Evolutionary conservation across 1,140 invertebrate genomes (phyloP), one percentile per base, ranked within the genome.

Genomic region (Tetramorium alpestre): DNA sequence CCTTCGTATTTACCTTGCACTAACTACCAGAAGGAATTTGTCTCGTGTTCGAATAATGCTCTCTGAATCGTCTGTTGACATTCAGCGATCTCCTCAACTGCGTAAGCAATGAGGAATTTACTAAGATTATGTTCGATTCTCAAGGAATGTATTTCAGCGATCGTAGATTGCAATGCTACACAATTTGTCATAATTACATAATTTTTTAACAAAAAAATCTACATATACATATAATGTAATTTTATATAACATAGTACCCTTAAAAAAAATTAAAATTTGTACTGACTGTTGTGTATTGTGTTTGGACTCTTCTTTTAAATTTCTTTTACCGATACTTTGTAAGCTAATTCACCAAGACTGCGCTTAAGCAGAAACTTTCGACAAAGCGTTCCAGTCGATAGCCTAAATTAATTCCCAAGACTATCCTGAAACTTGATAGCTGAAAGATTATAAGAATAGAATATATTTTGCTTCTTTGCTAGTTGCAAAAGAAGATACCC

Each of bases 1-100:
- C 80, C 64, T 75, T 72, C 77, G 62, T 69, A 6, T 77, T 89
- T 73, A 77, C 56, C 88, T 90, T 87, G 65, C 72, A 76, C 77
- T 72, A n/a, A 72, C 58, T 41, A 6, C 8, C 22, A 56, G 54
- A 76, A 85, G 58, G 58, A 82, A 84, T 84, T 73, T 47, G 54
- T 84, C 69, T 11, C 54, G n/a, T 38, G 25, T 28, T 84, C 69
- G 69, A 60, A 84, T 75, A 73, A 84, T 60, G 80, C 44, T 47
- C 67, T 25, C 18, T 41, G 69, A 84, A 8, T 75, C 69, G 56
- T 41, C 56, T 75, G 80, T 84, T 84, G 80, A 75, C 69, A 84
- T 84, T 84, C 80, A 38, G 8, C 54, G 25, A 75, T 62, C 54
- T 47, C 28, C 6, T 49, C 16, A 70, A 84, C 13, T 75, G 18